These are phyloP conservation scores for Thomomys bottae DNA, from an alignment of 2,113 vertebrate genomes.

Conservation along the genomic window DNA sequence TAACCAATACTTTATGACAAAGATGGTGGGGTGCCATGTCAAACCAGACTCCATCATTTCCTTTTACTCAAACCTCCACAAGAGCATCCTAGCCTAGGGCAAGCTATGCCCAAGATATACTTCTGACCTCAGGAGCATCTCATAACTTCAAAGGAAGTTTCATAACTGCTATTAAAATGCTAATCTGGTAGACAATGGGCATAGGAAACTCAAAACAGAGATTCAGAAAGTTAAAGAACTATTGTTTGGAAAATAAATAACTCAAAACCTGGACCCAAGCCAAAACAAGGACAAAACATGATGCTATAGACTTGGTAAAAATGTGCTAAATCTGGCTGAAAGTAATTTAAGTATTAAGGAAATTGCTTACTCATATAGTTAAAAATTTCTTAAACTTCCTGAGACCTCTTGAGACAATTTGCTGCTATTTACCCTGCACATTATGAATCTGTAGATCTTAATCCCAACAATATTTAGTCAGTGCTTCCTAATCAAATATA, in stretches of 20 bases:
- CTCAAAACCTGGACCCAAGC: slow-evolving; percentile 23
- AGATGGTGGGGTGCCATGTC: background rate
- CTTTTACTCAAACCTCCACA: background rate
- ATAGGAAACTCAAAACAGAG: slow-evolving; percentile 45
- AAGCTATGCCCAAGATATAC: background rate
- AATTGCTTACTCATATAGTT: background rate
- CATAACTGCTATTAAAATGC: slow-evolving; percentile 12
- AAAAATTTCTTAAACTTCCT: slow-evolving; percentile 26
- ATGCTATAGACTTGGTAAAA: background rate
- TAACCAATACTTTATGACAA: background rate
- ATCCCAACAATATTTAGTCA: background rate
- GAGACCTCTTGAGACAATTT: background rate
- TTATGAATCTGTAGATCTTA: slow-evolving; percentile 25
- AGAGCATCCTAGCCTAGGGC: background rate
- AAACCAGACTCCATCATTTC: background rate
- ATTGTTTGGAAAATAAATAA: slow-evolving; percentile 54
- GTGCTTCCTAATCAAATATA: background rate
- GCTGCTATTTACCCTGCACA: background rate
- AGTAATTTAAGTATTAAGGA: background rate
- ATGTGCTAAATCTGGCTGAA: background rate
- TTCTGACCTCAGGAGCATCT: background rate
- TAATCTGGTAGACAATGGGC: background rate
- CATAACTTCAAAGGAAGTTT: slow-evolving; percentile 28
- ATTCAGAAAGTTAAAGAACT: slow-evolving; percentile 29
- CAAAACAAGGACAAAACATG: slow-evolving; percentile 48